A percentile compares a stretch with the other conserved stretches of the same genome.
These are phyloP conservation scores for Pachycephus smyrnensis DNA, from an alignment of 2,888 invertebrate species.

Conservation along the genomic window DNA sequence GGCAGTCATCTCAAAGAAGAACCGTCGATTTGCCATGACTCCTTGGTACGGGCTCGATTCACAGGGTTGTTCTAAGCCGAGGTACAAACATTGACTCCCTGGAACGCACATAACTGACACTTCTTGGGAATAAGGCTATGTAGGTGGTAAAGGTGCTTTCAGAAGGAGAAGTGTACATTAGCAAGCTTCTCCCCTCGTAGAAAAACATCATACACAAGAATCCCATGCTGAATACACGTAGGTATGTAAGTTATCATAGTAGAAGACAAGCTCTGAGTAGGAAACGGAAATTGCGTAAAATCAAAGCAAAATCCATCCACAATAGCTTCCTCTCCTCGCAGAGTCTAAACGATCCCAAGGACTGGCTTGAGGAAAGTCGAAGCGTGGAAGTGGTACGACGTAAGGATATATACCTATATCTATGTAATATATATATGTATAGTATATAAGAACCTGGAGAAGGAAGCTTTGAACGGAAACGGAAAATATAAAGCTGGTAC, in stretches of 20 bases:
- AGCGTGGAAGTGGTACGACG: neutral
- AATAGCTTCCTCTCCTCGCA: neutral
- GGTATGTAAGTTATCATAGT: neutral
- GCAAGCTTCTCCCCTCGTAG: neutral
- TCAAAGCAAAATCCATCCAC: neutral
- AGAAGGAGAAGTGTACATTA: neutral
- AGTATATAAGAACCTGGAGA: neutral
- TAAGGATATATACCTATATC: neutral
- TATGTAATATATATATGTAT: neutral
- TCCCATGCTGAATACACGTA: neutral
- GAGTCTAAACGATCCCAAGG: neutral
- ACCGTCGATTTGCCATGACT: slow-evolving; percentile 2
- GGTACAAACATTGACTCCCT: slow-evolving; percentile 9
- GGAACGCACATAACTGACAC: neutral
- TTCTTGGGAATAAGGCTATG: neutral
- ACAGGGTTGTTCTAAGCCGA: slow-evolving; percentile 12
- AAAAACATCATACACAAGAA: neutral
- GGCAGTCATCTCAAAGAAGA: slow-evolving; percentile 10
- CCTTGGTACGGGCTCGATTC: slow-evolving; percentile 9
- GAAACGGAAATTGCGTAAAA: slow-evolving; percentile 11
- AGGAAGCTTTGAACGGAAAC: slow-evolving; percentile 16
- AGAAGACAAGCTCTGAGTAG: neutral
- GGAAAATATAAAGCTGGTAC: slow-evolving; percentile 21
- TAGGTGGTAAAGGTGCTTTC: neutral
- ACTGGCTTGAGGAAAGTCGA: neutral